Conservation (phyloP, 2,797 vertebrate species). For the Pseudotriccus pelzelni region DNA sequence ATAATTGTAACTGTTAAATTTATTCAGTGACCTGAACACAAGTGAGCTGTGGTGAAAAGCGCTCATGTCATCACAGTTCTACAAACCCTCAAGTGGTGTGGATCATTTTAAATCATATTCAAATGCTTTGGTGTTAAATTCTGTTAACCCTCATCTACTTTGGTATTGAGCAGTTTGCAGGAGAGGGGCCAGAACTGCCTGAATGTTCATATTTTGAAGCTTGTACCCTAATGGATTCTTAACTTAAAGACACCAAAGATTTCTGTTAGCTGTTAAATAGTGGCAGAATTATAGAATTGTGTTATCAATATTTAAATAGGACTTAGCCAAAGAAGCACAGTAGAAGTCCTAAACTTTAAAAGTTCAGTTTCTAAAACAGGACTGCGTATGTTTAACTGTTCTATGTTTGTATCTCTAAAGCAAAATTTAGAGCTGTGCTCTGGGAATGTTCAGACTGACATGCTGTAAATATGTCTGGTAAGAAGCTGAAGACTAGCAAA, state of each 20-base stretch:
- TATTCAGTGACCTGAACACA: neutral
- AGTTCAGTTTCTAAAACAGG: slow-evolving; percentile 66
- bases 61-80: neutral
- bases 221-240: slow-evolving; percentile 63
- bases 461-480: slow-evolving; percentile 52
- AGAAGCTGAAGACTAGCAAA: slow-evolving; percentile 50
- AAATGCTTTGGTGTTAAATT: neutral
- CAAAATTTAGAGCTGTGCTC: slow-evolving; percentile 68
- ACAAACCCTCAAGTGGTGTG: neutral
- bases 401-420: slow-evolving; percentile 70
- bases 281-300: slow-evolving; percentile 62
- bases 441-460: slow-evolving; percentile 68
- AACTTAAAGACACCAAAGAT: slow-evolving; percentile 78
- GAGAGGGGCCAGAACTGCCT: slow-evolving; percentile 49
- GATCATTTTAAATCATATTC: neutral
- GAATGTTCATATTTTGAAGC: slow-evolving; percentile 63
- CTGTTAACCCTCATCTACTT: neutral
- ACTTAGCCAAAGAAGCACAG: slow-evolving; percentile 81
- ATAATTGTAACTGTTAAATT: neutral
- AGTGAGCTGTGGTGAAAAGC: neutral
- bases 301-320: slow-evolving; percentile 68
- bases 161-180: slow-evolving; percentile 8
- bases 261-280: slow-evolving; percentile 73
- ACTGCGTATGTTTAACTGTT: slow-evolving; percentile 61
- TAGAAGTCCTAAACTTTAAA: slow-evolving; percentile 70